Conservation (phyloP, 1,140 invertebrate genomes). For the Pararge aegeria region DNA sequence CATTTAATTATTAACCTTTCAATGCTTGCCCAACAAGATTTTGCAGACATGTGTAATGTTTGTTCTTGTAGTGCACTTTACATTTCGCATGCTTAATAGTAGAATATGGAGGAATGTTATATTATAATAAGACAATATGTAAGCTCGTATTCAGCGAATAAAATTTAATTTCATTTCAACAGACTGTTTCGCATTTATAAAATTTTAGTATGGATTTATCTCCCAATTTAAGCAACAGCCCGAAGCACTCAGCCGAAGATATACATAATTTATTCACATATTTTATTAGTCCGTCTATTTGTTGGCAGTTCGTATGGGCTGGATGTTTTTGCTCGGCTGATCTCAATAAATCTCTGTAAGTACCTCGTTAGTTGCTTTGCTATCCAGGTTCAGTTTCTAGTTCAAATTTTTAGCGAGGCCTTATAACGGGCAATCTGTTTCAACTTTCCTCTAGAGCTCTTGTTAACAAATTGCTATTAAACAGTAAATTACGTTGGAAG, state of each 20-base stretch:
- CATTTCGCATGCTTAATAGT: too few relatives aligned
- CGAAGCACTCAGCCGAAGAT: neutral
- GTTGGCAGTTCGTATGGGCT: neutral
- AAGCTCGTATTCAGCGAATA: too few relatives aligned
- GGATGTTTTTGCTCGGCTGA: neutral
- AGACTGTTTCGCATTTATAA: too few relatives aligned
- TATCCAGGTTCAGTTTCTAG: neutral
- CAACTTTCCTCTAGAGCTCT: neutral
- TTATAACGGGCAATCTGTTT: neutral
- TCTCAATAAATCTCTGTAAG: conserved; percentile 1
- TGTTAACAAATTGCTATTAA: neutral
- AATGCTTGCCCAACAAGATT: too few relatives aligned
- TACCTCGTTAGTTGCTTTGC: neutral
- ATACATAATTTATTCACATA: conserved; percentile 1
- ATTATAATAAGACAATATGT: too few relatives aligned
- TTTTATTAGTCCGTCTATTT: neutral
- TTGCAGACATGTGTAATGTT: too few relatives aligned
- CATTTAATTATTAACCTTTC: too few relatives aligned
- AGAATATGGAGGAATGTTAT: too few relatives aligned
- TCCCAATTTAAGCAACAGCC: neutral
- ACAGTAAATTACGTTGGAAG: neutral
- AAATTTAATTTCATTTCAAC: too few relatives aligned
- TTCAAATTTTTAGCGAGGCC: conserved; percentile 1
- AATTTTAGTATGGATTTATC: too few relatives aligned
- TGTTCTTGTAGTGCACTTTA: too few relatives aligned